phyloP scores from a whole-genome alignment of 1,140 invertebrate species.

The Nasonia giraulti region DNA sequence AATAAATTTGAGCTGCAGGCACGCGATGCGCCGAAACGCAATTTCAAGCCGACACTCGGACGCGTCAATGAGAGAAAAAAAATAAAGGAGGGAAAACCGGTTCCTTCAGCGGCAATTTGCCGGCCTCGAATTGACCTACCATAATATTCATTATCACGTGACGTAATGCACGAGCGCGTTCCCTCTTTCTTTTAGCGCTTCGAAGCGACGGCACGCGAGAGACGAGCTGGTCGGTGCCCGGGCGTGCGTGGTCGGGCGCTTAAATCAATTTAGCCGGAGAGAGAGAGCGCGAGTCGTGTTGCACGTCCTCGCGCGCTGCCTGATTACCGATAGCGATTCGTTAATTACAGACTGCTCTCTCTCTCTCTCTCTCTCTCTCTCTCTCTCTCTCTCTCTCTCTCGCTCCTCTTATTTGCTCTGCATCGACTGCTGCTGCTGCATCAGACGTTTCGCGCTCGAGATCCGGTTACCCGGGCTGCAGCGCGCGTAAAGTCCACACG shows the following conservation, averaged over 20 bases:
- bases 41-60: neutral
- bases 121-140: neutral
- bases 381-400: too few relatives aligned
- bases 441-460: neutral
- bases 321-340: slow-evolving; percentile 3
- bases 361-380: too few relatives aligned
- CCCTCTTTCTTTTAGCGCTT: neutral
- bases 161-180: neutral
- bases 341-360: neutral
- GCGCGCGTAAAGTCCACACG: neutral
- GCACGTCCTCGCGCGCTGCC: neutral
- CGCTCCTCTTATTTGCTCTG: slow-evolving; percentile 7
- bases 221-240: neutral
- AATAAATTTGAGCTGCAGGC: neutral
- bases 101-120: neutral
- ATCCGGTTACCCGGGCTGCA: neutral
- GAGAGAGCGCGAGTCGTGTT: neutral
- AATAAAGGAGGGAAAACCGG: neutral
- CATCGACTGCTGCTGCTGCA: neutral
- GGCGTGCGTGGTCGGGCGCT: neutral
- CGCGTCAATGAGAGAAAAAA: too few relatives aligned
- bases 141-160: neutral
- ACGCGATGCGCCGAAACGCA: neutral
- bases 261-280: neutral
- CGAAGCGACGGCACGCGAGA: neutral